Conservation (phyloP, 2,797 vertebrate genomes). For the Acomys russatus region DNA sequence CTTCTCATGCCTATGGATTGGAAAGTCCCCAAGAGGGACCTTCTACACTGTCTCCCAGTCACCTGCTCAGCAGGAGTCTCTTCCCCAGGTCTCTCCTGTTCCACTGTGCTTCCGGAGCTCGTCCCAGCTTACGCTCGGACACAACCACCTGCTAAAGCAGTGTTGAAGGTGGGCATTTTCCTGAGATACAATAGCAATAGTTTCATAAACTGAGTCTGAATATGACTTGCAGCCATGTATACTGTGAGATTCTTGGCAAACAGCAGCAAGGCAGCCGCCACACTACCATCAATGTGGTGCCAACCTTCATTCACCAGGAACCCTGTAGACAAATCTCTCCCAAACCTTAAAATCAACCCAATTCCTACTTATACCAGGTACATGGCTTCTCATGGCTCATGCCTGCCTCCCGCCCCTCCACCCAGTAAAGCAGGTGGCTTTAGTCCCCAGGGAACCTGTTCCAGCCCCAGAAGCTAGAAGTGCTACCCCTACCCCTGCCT, state of each 20-base stretch:
- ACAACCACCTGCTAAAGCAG: not conserved
- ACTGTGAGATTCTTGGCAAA: not conserved
- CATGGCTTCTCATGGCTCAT: not conserved
- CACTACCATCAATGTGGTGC: not conserved
- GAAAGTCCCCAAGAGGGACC: not conserved
- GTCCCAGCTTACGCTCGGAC: not conserved
- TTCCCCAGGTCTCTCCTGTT: not conserved
- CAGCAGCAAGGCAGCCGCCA: not conserved
- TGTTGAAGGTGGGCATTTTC: not conserved
- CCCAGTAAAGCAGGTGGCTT: not conserved
- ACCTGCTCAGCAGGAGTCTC: not conserved
- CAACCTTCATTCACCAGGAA: not conserved
- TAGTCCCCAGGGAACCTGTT: not conserved
- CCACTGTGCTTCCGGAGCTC: not conserved
- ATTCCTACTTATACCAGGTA: not conserved
- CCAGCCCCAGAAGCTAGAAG: not conserved
- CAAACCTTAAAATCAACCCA: not conserved
- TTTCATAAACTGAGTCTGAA: not conserved
- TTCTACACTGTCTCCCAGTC: not conserved
- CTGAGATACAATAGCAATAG: not conserved
- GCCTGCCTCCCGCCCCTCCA: no score
- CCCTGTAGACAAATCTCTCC: not conserved
- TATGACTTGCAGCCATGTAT: not conserved
- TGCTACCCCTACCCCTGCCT: constrained; percentile 19
- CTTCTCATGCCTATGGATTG: not conserved